Conservation (phyloP, 1,140 invertebrate genomes). For the Saxidomus purpurata region DNA sequence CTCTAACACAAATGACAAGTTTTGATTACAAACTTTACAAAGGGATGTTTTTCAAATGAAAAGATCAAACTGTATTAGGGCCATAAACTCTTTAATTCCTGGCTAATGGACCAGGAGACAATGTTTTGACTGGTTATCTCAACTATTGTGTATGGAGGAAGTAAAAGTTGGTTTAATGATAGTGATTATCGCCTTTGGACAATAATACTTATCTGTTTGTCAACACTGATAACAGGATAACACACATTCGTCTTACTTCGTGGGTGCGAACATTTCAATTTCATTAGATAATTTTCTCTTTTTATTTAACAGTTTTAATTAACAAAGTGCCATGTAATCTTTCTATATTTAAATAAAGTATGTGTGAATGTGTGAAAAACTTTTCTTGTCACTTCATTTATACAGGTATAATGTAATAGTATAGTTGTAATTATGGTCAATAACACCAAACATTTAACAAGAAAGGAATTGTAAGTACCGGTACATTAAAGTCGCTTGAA, state of each 20-base stretch:
- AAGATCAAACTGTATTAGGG: neutral
- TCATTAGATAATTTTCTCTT: neutral
- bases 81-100: neutral
- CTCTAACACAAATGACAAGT: neutral
- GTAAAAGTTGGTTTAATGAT: neutral
- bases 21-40: neutral
- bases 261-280: neutral
- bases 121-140: constrained; percentile 1
- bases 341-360: no score
- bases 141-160: neutral
- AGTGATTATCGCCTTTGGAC: constrained; percentile 4
- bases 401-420: no score
- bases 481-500: no score
- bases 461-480: no score
- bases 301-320: neutral
- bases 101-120: constrained; percentile 2
- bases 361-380: no score
- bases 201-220: neutral
- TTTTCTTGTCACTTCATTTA: no score
- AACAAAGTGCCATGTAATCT: no score
- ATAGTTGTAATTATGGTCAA: no score
- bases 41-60: neutral
- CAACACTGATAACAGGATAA: neutral
- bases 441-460: no score
- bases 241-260: neutral